Base-by-base conservation (phyloP, 2,888 invertebrate genomes). In the Autographa gamma region DNA sequence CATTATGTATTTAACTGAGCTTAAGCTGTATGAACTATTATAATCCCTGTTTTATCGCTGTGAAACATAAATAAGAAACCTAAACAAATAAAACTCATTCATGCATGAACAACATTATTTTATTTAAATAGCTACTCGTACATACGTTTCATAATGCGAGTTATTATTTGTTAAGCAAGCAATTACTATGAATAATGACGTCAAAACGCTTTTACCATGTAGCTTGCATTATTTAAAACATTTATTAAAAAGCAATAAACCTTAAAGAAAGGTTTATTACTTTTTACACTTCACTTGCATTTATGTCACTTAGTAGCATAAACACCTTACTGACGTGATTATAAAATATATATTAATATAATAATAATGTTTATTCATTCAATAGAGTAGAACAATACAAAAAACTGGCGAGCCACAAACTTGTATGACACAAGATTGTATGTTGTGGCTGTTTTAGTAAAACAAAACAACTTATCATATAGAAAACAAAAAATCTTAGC, bases 141-240 rank as follows among this genome's bases (percentile, higher is more conserved):
- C 48, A 48, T 48, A 48, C 48, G 48, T 48, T 48, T 48, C n/a
- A 48, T 48, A 48, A 48, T n/a, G 48, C n/a, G 48, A 7, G 48
- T 7, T 48, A 48, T 48, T 48, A 48, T 48, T n/a, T 48, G 48
- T n/a, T n/a, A n/a, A n/a, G n/a, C 48, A 48, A n/a, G 48, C 7
- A n/a, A n/a, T 48, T 48, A n/a, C n/a, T 48, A n/a, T 7, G 7
- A 48, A 48, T 48, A 48, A 48, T 48, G 48, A n/a, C 48, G 48
- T 48, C n/a, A 48, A 16, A 5, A 43, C 43, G n/a, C n/a, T 14
- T 14, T 48, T n/a, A 16, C n/a, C 16, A 8, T 16, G 16, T 43
- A n/a, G 16, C 4, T 14, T 43, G 16, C 14, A 5, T 48, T 48
- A n/a, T 48, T 48, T 5, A 48, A 48, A 0, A 3, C 14, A 0